Evolutionary conservation across 1,140 invertebrate species (phyloP).

Genomic region (Trialeurodes vaporariorum): DNA sequence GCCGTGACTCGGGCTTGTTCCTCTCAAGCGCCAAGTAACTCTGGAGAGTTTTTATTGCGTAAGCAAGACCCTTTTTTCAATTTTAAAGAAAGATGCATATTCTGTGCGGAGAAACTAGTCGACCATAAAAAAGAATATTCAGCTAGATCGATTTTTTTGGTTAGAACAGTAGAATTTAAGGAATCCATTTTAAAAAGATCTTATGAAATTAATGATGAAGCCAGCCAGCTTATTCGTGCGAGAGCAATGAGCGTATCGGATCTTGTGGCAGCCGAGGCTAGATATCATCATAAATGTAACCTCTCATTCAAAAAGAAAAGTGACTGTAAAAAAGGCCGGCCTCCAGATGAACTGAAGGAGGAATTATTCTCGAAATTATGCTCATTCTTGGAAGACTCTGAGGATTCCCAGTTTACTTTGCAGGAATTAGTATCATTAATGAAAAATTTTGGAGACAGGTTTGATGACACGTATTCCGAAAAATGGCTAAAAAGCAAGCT

Average conservation of each 20-base stretch:
- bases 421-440: background rate
- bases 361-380: background rate
- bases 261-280: constrained; percentile 1
- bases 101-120: background rate
- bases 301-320: background rate
- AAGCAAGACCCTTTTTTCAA: background rate
- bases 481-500: background rate
- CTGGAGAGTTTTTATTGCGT: background rate
- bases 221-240: background rate
- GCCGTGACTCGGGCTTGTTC: too few relatives aligned
- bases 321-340: background rate
- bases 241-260: constrained; percentile 3
- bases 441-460: background rate
- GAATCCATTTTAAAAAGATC: background rate
- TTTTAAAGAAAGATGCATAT: constrained; percentile 8
- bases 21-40: too few relatives aligned
- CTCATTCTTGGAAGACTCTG: background rate
- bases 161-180: background rate
- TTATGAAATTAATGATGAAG: background rate
- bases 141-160: background rate
- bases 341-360: background rate
- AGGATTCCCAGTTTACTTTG: background rate
- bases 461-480: background rate
- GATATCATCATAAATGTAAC: constrained; percentile 8
- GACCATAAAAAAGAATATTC: background rate